Evolutionary conservation across 2,888 invertebrate species (phyloP).

Genomic region (Anaspis maculata): DNA sequence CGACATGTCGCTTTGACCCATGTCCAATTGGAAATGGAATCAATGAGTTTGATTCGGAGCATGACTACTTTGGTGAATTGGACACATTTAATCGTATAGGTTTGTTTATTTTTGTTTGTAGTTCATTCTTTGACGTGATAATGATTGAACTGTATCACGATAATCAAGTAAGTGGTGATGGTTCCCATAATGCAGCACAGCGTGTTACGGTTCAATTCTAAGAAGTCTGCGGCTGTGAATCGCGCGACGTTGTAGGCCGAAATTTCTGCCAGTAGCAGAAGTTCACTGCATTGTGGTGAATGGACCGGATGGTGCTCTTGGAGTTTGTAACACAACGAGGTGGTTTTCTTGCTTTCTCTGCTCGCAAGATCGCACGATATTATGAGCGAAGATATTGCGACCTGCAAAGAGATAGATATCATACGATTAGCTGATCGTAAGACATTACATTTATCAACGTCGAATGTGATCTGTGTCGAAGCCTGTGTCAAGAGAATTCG

Average conservation of each 20-base stretch:
- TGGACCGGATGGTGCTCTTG: neutral
- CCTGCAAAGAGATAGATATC: too few species aligned
- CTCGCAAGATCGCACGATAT: neutral
- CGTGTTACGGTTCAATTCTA: neutral
- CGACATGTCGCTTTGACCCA: too few species aligned
- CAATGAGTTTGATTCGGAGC: too few species aligned
- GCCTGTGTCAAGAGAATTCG: too few species aligned
- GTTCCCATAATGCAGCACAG: neutral
- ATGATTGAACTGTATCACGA: neutral
- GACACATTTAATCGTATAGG: too few species aligned
- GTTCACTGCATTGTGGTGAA: neutral
- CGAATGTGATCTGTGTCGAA: too few species aligned
- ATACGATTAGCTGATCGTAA: too few species aligned
- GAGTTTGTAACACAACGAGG: slow-evolving; percentile 1
- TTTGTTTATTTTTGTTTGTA: too few species aligned
- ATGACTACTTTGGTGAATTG: too few species aligned
- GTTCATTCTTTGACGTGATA: too few species aligned
- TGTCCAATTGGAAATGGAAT: too few species aligned
- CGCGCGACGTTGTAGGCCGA: neutral
- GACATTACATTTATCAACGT: too few species aligned
- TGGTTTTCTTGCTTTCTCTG: slow-evolving; percentile 2
- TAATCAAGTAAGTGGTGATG: slow-evolving; percentile 2
- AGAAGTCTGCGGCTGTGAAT: slow-evolving; percentile 1
- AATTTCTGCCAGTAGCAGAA: neutral
- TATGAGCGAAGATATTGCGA: neutral